Percentiles rank a stretch among this genome's conserved stretches.
phyloP scores from a whole-genome alignment of 2,888 invertebrate genomes.

The Stictocephala bisonia region DNA sequence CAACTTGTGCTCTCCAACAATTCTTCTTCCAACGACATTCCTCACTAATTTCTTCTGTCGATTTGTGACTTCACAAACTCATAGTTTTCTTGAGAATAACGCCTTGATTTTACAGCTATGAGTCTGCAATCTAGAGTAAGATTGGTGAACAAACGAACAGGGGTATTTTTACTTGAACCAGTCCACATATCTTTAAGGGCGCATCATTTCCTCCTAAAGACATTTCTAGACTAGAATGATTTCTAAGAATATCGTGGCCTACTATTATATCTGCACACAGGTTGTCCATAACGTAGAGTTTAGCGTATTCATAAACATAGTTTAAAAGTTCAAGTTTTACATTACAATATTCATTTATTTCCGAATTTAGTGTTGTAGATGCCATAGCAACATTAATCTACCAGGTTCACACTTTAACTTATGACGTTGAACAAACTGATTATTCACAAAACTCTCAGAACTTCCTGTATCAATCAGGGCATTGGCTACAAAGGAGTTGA shows the following conservation, averaged over 20 bases:
- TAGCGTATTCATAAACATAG: no score
- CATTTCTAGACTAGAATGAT: background rate
- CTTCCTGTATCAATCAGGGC: no score
- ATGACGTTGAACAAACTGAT: no score
- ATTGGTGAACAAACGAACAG: background rate
- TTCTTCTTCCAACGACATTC: background rate
- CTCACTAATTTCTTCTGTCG: conserved; percentile 1
- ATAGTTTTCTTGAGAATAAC: background rate
- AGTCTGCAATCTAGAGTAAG: conserved; percentile 7
- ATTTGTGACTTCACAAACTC: background rate
- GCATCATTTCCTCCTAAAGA: background rate
- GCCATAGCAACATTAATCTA: no score
- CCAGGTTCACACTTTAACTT: no score
- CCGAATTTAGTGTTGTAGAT: no score
- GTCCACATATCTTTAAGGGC: conserved; percentile 4
- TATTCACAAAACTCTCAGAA: no score
- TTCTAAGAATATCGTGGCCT: conserved; percentile 30
- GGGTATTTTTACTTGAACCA: no score
- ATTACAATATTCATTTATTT: no score
- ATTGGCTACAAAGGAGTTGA: no score
- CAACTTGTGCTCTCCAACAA: conserved; percentile 26
- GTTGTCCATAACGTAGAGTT: background rate
- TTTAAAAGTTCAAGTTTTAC: no score
- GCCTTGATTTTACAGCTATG: conserved; percentile 8
- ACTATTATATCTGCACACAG: background rate